Conservation (phyloP, 2,888 invertebrate genomes). For the Mesochorus sp. region DNA sequence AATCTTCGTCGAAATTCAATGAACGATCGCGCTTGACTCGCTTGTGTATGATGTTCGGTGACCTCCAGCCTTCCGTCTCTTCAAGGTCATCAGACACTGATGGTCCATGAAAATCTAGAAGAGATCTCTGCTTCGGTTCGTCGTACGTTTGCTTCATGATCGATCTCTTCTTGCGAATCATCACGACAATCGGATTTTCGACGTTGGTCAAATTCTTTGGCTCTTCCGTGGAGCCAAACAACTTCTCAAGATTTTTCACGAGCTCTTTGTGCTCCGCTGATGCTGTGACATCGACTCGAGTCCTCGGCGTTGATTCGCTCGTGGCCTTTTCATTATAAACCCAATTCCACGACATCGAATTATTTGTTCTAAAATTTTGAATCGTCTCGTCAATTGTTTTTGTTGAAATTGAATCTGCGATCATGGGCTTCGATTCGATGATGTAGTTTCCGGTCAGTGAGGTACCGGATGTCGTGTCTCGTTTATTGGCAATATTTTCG, state of each 20-base stretch:
- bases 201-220: background rate
- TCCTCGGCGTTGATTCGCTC: background rate
- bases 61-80: slow-evolving; percentile 16
- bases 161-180: slow-evolving; percentile 41
- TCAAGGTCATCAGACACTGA: slow-evolving; percentile 42
- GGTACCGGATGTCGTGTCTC: background rate
- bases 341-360: too few species aligned
- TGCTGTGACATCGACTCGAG: background rate
- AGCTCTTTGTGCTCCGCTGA: background rate
- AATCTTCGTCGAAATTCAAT: slow-evolving; percentile 25
- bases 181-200: slow-evolving; percentile 18
- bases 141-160: background rate
- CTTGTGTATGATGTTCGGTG: slow-evolving; percentile 22
- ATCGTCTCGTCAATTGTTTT: too few species aligned
- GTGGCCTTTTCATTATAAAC: background rate
- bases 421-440: background rate
- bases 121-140: slow-evolving; percentile 25
- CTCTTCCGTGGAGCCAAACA: slow-evolving; percentile 41
- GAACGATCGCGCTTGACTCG: slow-evolving; percentile 61
- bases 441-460: background rate
- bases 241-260: slow-evolving; percentile 26
- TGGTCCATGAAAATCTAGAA: slow-evolving; percentile 54
- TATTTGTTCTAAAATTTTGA: too few species aligned
- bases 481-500: background rate
- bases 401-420: background rate